Conservation (phyloP, 2,888 invertebrate species). For the Acanthoscelides obtectus region DNA sequence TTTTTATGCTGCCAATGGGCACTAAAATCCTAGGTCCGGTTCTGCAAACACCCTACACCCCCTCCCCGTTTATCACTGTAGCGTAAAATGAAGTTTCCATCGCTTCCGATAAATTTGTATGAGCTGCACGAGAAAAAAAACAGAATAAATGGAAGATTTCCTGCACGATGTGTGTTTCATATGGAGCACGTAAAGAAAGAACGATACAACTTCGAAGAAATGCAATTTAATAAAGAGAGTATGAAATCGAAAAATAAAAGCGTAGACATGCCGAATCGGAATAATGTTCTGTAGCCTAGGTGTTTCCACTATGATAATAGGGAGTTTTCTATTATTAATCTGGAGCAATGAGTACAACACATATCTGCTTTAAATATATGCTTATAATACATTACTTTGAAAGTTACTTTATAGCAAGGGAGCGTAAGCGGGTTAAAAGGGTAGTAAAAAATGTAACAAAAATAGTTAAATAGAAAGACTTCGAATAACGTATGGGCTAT, state of each 20-base stretch:
- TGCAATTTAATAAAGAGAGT: neutral
- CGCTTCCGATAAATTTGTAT: neutral
- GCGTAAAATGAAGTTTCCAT: neutral
- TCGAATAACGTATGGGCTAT: no score
- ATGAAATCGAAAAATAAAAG: neutral
- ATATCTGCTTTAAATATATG: no score
- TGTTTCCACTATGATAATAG: no score
- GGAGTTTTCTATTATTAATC: no score
- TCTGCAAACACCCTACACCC: neutral
- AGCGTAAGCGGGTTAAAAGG: no score
- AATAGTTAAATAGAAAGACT: no score
- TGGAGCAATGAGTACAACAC: no score
- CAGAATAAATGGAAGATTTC: neutral
- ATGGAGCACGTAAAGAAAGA: neutral
- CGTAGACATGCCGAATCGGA: neutral
- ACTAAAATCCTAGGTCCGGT: neutral
- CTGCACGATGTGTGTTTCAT: neutral
- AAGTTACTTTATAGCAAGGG: no score
- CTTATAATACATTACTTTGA: no score
- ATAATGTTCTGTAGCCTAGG: neutral
- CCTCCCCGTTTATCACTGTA: neutral
- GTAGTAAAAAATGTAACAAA: no score
- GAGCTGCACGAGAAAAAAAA: neutral
- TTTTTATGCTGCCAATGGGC: neutral
- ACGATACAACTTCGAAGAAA: neutral